Conservation (phyloP, 2,797 vertebrate genomes). For the Poecilia velifera region DNA sequence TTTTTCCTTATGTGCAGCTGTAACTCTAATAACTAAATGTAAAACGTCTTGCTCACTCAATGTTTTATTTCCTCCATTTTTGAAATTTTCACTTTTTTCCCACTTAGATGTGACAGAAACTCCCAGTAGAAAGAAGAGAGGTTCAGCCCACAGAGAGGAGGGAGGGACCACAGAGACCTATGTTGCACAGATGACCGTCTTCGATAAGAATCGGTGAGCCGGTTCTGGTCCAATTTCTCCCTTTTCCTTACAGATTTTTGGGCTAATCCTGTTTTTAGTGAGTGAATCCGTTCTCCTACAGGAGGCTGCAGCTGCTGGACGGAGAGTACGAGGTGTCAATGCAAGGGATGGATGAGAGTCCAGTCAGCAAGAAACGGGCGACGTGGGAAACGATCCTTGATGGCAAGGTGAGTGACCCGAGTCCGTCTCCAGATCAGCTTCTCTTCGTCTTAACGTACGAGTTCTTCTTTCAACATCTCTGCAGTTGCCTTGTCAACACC, state of each 20-base stretch:
- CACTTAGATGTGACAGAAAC: slow-evolving; percentile 90
- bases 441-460: not conserved
- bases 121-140: slow-evolving; percentile 88
- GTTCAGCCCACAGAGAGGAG: slow-evolving; percentile 89
- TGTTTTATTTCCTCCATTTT: not conserved
- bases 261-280: not conserved
- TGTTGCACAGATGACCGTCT: slow-evolving; percentile 98
- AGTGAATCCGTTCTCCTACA: slow-evolving; percentile 48
- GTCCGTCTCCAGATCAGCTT: not conserved
- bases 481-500: not conserved
- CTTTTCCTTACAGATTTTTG: not conserved
- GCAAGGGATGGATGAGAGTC: slow-evolving; percentile 98
- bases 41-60: not conserved
- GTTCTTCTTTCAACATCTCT: not conserved
- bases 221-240: not conserved
- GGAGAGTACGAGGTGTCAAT: slow-evolving; percentile 99
- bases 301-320: slow-evolving; percentile 95
- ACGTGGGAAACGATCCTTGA: slow-evolving; percentile 99
- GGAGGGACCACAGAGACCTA: slow-evolving; percentile 89
- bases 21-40: not conserved
- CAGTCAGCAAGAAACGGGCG: slow-evolving; percentile 97
- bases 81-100: not conserved
- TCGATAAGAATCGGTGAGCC: slow-evolving; percentile 94
- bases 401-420: slow-evolving; percentile 85
- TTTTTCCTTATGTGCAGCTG: not conserved